phyloP scores from a whole-genome alignment of 2,113 vertebrate species.

The Dipodomys spectabilis region DNA sequence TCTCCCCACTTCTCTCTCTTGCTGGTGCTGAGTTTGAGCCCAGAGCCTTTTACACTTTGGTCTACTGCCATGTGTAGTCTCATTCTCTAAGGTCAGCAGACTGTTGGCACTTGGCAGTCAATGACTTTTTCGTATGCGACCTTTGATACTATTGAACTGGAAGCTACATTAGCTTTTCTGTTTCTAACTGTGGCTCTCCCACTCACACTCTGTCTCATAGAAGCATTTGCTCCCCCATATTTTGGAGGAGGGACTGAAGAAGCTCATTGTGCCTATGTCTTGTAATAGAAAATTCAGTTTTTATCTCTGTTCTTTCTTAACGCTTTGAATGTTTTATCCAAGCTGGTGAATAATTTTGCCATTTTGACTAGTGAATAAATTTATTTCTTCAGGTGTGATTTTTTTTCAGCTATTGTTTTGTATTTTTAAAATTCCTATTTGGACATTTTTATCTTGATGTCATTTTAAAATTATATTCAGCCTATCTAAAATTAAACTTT shows the following conservation, averaged over 20 bases:
- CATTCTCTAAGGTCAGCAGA: background rate
- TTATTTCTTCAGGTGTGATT: conserved; percentile 21
- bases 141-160: background rate
- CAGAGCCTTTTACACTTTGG: background rate
- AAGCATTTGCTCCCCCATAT: background rate
- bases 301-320: background rate
- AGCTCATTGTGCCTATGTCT: background rate
- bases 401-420: background rate
- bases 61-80: background rate
- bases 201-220: background rate
- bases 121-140: background rate
- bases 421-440: conserved; percentile 3
- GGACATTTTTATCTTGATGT: conserved; percentile 16
- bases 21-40: too few species aligned
- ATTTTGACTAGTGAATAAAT: background rate
- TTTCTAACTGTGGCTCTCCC: background rate
- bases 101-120: background rate
- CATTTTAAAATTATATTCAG: background rate
- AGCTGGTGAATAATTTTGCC: background rate
- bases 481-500: conserved; percentile 34
- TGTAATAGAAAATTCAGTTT: background rate
- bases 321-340: background rate
- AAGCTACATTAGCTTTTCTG: background rate
- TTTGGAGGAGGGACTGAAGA: background rate
- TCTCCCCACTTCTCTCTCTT: background rate